These are phyloP conservation scores for Watsonalla binaria DNA, from an alignment of 2,888 invertebrate genomes.

Conservation along the genomic window DNA sequence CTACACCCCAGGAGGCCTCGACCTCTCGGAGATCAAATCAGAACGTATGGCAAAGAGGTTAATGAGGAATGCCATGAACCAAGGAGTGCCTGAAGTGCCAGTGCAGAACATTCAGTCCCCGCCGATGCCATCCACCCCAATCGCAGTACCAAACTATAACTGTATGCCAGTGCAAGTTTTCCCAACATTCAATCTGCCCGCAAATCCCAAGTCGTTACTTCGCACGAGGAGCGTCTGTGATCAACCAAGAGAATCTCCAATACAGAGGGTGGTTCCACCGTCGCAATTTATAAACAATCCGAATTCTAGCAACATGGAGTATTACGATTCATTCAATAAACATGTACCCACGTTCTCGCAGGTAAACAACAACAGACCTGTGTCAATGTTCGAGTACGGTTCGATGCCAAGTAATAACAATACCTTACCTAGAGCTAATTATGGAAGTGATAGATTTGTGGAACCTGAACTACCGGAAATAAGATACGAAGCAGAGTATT, in stretches of 20 bases:
- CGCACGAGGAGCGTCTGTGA: slow-evolving; percentile 62
- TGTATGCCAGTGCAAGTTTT: slow-evolving; percentile 74
- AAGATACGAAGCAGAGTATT: slow-evolving; percentile 51
- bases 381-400: slow-evolving; percentile 42
- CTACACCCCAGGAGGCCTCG: slow-evolving; percentile 94
- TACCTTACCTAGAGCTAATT: slow-evolving; percentile 27
- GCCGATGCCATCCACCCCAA: slow-evolving; percentile 67
- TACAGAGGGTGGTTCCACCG: slow-evolving; percentile 23
- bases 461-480: slow-evolving; percentile 42
- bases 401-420: slow-evolving; percentile 21
- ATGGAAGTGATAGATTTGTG: slow-evolving; percentile 35
- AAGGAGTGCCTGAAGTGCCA: slow-evolving; percentile 84
- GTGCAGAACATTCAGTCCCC: slow-evolving; percentile 70
- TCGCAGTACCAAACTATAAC: slow-evolving; percentile 64
- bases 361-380: slow-evolving; percentile 43
- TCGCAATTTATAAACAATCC: slow-evolving; percentile 33
- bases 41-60: slow-evolving; percentile 91
- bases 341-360: slow-evolving; percentile 29
- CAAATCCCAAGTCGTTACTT: slow-evolving; percentile 81
- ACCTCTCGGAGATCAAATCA: slow-evolving; percentile 93
- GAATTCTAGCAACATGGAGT: slow-evolving; percentile 20
- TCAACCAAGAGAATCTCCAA: slow-evolving; percentile 35
- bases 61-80: slow-evolving; percentile 77
- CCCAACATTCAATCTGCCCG: slow-evolving; percentile 83
- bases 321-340: slow-evolving; percentile 34